Evolutionary conservation across 30 jellyfish, hydroid and myxozoan genomes (phyloP).

Genomic region (Aurelia coerulea): DNA sequence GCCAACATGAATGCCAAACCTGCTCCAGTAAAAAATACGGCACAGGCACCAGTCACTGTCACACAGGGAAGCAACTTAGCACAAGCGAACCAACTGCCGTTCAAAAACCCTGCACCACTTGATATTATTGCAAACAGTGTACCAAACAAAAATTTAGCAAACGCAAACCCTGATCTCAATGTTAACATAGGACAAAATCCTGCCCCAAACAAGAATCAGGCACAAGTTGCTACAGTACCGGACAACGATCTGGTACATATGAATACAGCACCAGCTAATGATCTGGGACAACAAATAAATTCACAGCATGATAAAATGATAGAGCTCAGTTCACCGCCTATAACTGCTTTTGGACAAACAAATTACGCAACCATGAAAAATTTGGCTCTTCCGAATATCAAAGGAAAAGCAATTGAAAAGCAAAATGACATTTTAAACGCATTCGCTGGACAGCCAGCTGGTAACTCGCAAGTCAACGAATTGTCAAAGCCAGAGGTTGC

Average conservation of each 20-base stretch:
- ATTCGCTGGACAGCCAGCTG: background rate
- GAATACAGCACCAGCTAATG: conserved; percentile 6
- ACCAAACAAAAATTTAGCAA: background rate
- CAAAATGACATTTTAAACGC: background rate
- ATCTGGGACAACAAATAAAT: conserved; percentile 9
- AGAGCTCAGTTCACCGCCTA: conserved; percentile 47
- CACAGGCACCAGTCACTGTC: too few relatives aligned
- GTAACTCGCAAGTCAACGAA: background rate
- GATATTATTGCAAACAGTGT: background rate
- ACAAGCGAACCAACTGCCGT: background rate
- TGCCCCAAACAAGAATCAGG: background rate
- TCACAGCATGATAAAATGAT: conserved; percentile 39
- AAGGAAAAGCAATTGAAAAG: background rate
- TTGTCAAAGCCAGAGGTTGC: conserved; percentile 1
- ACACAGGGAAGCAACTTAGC: background rate
- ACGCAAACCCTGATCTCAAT: background rate
- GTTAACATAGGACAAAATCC: conserved; percentile 5
- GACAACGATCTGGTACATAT: conserved; percentile 25
- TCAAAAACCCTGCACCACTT: conserved; percentile 3
- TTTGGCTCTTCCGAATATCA: conserved; percentile 3
- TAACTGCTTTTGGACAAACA: conserved; percentile 24
- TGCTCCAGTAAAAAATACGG: background rate
- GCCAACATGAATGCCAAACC: background rate
- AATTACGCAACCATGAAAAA: conserved; percentile 32
- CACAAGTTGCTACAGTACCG: conserved; percentile 9